Base-by-base conservation (phyloP, 1,140 invertebrate genomes). In the Cydia pomonella region DNA sequence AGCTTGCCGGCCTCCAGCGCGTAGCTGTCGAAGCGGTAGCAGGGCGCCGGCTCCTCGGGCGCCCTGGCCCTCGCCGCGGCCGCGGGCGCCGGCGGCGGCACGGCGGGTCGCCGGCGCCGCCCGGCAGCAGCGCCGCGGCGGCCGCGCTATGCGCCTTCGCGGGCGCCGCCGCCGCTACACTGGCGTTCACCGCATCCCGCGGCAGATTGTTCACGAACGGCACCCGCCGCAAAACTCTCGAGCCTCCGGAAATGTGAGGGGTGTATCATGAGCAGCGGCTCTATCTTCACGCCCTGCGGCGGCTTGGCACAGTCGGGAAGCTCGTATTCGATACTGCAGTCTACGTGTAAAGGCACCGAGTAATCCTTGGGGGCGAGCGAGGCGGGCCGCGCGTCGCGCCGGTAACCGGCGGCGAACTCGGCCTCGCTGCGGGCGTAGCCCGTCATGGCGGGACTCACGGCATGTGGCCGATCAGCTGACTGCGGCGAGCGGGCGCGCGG, bases 261-360 rank as follows among this genome's bases (percentile, higher is more conserved):
- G 93, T 97, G 96, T 86, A 97, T 97, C 96, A 97, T 97, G 72
- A 97, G 94, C 80, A 97, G 93, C 25, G 96, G 96, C 85, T 97
- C 96, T 79, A 95, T 94, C 74, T 95, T 94, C 77, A 95, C 95
- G 33, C 96, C 96, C 79, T 95, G 95, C 76, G 96, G 96, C 75
- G 96, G 96, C 87, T 97, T 96, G 38, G 96, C 96, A 88, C 96
- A 95, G 83, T 96, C 96, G 74, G 96, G 96, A 83, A 97, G 93
- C 92, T 97, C 96, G 93, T 97, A 97, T 91, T 97, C 96, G 75
- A 97, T 96, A 93, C 96, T 97, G 93, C 96, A 97, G 89, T 97
- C 96, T 79, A 97, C 96, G 93, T 96, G 96, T 85, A 97, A 93
- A 76, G 96, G 96, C 85, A 96, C 94, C 82, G 95, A 95, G 92